Evolutionary conservation across 2,113 vertebrate species (phyloP).

Genomic region (Zosterops borbonicus): DNA sequence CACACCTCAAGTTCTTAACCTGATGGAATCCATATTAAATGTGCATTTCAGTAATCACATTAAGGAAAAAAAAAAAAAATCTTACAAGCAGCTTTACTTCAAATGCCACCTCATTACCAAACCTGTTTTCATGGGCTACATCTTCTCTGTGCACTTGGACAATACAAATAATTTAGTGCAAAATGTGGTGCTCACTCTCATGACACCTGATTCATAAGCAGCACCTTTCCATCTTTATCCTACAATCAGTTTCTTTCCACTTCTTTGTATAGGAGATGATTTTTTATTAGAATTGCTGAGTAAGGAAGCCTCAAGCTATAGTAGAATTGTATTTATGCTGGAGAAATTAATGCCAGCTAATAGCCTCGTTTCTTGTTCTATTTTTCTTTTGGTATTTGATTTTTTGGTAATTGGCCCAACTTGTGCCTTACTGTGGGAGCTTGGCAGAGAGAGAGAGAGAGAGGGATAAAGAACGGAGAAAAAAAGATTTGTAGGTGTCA

Average conservation of each 20-base stretch:
- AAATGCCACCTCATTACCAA: neutral
- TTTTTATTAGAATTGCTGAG: slow-evolving; percentile 25
- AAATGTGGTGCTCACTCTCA: neutral
- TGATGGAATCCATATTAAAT: neutral
- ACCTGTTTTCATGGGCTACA: neutral
- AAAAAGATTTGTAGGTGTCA: slow-evolving; percentile 49
- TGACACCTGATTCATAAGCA: neutral
- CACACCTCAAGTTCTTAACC: neutral
- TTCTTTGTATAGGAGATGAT: neutral
- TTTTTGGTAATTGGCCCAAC: slow-evolving; percentile 46
- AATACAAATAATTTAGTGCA: neutral
- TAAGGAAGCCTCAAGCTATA: neutral
- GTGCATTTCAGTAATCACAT: neutral
- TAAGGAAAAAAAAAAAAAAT: neutral
- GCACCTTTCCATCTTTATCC: neutral
- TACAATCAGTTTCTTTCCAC: neutral
- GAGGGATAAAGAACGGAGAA: neutral
- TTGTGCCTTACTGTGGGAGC: slow-evolving; percentile 42
- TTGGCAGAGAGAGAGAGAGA: slow-evolving; percentile 24
- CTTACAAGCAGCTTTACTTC: neutral
- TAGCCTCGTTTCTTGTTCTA: slow-evolving; percentile 13
- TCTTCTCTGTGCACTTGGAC: neutral
- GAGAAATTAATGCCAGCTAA: slow-evolving; percentile 41
- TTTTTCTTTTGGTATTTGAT: slow-evolving; percentile 23
- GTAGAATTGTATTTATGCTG: slow-evolving; percentile 35